These are phyloP conservation scores for Myopa testacea DNA, from an alignment of 2,888 invertebrate species.

Conservation along the genomic window DNA sequence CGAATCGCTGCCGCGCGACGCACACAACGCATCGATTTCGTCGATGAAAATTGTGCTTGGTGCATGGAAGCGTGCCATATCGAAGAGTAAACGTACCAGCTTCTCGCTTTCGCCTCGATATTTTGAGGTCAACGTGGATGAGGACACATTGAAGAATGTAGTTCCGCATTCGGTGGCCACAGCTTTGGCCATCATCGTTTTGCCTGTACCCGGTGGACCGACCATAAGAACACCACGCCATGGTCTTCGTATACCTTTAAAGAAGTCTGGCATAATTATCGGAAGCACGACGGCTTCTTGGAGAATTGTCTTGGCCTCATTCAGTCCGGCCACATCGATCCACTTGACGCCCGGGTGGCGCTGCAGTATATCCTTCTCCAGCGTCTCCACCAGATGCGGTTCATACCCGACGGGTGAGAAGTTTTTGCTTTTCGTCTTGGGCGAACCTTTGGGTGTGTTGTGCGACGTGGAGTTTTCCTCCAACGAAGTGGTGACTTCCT, in stretches of 20 bases:
- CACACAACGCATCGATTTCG: constrained; percentile 89
- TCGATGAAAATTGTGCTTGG: constrained; percentile 93
- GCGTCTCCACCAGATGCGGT: constrained; percentile 80
- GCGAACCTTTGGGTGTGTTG: constrained; percentile 65
- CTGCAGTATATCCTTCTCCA: constrained; percentile 87
- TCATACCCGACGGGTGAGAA: constrained; percentile 77
- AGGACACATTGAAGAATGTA: constrained; percentile 89
- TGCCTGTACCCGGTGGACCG: constrained; percentile 77
- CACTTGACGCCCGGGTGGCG: constrained; percentile 86
- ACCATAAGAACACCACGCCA: constrained; percentile 73
- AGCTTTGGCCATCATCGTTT: constrained; percentile 85
- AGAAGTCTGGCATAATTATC: constrained; percentile 88
- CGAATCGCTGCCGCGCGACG: constrained; percentile 83
- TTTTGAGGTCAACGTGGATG: constrained; percentile 87
- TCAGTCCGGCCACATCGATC: constrained; percentile 80
- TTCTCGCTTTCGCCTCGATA: constrained; percentile 94
- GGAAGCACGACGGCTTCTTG: constrained; percentile 91
- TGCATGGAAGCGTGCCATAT: constrained; percentile 90
- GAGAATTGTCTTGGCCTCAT: constrained; percentile 80
- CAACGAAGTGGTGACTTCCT: constrained; percentile 67
- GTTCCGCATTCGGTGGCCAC: constrained; percentile 91
- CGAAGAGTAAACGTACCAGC: constrained; percentile 85
- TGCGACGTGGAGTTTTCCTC: constrained; percentile 66
- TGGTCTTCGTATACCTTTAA: constrained; percentile 85
- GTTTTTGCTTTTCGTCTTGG: constrained; percentile 59